Evolutionary conservation across 2,113 vertebrate species (phyloP).

Genomic region (Regulus satrapa): DNA sequence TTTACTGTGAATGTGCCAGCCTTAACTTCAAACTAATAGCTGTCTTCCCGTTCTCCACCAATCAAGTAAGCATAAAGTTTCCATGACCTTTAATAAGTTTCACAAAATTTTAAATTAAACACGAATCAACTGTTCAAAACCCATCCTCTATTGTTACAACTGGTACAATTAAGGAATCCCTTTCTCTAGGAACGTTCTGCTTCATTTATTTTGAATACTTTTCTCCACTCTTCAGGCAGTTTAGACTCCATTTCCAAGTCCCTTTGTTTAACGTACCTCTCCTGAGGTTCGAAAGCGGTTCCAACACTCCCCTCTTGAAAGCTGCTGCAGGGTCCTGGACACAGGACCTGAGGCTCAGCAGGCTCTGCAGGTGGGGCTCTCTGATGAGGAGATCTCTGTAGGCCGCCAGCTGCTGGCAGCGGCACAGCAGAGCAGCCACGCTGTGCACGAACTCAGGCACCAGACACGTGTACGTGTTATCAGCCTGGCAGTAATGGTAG

Average conservation of each 20-base stretch:
- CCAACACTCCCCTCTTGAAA: constrained; percentile 88
- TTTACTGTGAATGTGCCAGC: not conserved
- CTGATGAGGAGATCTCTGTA: constrained; percentile 89
- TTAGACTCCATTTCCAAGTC: not conserved
- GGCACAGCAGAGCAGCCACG: constrained; percentile 88
- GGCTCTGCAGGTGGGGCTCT: constrained; percentile 89
- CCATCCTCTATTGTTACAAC: not conserved
- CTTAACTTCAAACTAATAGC: not conserved
- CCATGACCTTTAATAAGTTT: not conserved
- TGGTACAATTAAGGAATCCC: not conserved
- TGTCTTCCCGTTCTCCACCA: not conserved
- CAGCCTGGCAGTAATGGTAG: constrained; percentile 97
- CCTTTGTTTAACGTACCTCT: constrained; percentile 75
- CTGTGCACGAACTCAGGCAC: constrained; percentile 98
- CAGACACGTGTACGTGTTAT: constrained; percentile 96
- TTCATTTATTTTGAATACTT: not conserved
- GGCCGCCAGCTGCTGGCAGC: constrained; percentile 81
- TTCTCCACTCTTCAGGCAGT: not conserved
- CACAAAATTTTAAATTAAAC: not conserved
- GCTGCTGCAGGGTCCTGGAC: constrained; percentile 92
- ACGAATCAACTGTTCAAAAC: not conserved
- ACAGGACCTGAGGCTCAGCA: constrained; percentile 94
- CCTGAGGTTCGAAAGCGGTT: constrained; percentile 85
- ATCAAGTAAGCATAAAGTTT: not conserved
- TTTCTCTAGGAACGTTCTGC: not conserved